Percentiles rank a stretch among this genome's conserved stretches.
Conservation (phyloP, 2,113 vertebrate genomes). For the Pelodiscus sinensis region DNA sequence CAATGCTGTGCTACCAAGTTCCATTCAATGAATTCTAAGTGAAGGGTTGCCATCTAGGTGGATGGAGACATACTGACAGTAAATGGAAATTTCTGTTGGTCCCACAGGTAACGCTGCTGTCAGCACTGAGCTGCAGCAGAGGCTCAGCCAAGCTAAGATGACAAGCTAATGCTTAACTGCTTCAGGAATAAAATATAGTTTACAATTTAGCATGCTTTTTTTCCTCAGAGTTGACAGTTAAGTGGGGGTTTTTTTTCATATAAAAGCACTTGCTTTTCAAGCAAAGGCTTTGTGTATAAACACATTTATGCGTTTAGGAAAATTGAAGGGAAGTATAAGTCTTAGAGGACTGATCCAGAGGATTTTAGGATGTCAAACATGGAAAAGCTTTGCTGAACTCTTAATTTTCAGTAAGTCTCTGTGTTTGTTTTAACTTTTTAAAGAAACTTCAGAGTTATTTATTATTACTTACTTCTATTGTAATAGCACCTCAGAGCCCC, state of each 20-base stretch:
- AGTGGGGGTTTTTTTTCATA: background rate
- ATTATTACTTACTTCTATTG: background rate
- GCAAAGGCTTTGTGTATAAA: background rate
- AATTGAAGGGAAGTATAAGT: background rate
- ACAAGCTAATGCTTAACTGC: fast-evolving
- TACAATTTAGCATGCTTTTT: background rate
- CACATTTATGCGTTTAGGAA: background rate
- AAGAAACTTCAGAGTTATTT: background rate
- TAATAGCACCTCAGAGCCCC: background rate
- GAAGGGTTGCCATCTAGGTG: background rate
- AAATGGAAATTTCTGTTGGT: background rate
- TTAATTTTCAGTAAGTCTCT: background rate
- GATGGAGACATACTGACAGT: fast-evolving
- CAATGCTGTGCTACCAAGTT: background rate
- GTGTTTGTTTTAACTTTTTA: background rate
- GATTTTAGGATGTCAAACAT: background rate
- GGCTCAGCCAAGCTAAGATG: background rate
- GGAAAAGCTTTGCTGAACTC: fast-evolving
- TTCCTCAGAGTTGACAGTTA: background rate
- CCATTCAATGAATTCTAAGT: background rate
- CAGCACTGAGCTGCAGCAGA: background rate
- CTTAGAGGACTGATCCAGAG: background rate
- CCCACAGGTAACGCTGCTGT: fast-evolving
- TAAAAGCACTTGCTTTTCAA: background rate
- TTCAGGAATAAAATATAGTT: background rate